Base-by-base conservation (phyloP, 2,888 invertebrate species). In the Athalia circularis region DNA sequence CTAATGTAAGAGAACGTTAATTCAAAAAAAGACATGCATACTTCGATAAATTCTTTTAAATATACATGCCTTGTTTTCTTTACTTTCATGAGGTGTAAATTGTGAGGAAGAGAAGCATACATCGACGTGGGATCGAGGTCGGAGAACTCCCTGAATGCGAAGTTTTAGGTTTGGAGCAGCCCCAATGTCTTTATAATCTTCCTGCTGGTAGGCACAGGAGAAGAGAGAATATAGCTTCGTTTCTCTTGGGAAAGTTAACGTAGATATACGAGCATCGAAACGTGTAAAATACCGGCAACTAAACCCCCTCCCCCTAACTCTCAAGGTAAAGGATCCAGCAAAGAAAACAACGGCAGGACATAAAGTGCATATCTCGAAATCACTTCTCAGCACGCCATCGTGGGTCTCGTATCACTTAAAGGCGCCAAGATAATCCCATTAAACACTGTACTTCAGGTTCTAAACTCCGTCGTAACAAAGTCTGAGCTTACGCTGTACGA, bases 171-270 rank as follows among this genome's bases (percentile, higher is more conserved):
- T 13, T 72, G 72, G 59, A 59, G 47, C 6, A 59, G 47, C 11
- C 45, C 72, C 72, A 15, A 72, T 61, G 47, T 59, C 59, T 72
- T 13, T 45, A 72, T 72, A 72, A 72, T 59, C 52, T 59, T 47
- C 7, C 59, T 45, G 72, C 72, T 72, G 57, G 59, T 2, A 52
- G 15, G 54, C 13, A 0, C 29, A 29, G 15, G 67, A 50, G 48
- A 50, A 47, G 48, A 50, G 3, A 50, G 29, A 15, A 67, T 48
- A 48, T 5, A 48, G 67, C 50, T 15, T 52, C 3, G 50, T 67
- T 67, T 67, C 50, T 50, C n/a, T 67, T 13, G 4, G 15, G 9
- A 50, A 48, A 48, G 13, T 67, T 13, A 67, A 50, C 15, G 13
- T 8, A 15, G 48, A 50, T 47, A 50, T 67, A 67, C 15, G 4